Conservation (phyloP, 92 coral and sea anemone genomes). For the Anthopleura xanthogrammica region DNA sequence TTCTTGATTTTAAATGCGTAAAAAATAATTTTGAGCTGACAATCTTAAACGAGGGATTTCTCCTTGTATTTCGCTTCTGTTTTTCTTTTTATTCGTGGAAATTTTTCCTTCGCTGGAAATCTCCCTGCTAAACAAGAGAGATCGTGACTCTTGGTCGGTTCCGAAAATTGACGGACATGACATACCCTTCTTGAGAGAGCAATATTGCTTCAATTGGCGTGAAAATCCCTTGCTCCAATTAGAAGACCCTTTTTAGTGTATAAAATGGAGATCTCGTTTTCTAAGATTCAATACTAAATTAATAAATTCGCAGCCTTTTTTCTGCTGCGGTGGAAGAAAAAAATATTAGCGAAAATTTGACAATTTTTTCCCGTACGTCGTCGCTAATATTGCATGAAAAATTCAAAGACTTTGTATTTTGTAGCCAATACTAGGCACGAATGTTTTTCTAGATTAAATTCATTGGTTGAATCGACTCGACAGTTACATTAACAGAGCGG, state of each 20-base stretch:
- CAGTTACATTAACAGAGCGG: conserved; percentile 4
- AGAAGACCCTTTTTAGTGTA: not conserved
- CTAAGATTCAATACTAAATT: not conserved
- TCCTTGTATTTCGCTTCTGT: not conserved
- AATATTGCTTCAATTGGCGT: conserved; percentile 3
- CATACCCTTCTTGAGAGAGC: conserved; percentile 8
- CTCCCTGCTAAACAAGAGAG: not conserved
- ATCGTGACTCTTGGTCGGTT: not conserved
- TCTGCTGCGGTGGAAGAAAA: not conserved
- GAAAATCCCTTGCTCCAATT: conserved; percentile 1
- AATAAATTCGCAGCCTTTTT: not conserved
- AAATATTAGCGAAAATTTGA: not conserved
- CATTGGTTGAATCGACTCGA: conserved; percentile 4
- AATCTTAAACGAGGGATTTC: not conserved
- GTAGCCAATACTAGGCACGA: conserved; percentile 1
- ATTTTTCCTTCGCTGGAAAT: not conserved
- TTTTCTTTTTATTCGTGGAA: not conserved
- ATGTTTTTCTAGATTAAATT: not conserved
- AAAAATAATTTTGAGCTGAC: not conserved
- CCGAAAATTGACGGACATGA: not conserved
- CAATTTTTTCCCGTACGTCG: not conserved
- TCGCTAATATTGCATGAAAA: not conserved
- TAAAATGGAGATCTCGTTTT: not conserved
- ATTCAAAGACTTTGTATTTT: not conserved
- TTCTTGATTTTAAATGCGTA: not conserved